These are phyloP conservation scores for Catalaphyllia jardinei DNA, from an alignment of 64 coral and sea anemone genomes.

Conservation along the genomic window DNA sequence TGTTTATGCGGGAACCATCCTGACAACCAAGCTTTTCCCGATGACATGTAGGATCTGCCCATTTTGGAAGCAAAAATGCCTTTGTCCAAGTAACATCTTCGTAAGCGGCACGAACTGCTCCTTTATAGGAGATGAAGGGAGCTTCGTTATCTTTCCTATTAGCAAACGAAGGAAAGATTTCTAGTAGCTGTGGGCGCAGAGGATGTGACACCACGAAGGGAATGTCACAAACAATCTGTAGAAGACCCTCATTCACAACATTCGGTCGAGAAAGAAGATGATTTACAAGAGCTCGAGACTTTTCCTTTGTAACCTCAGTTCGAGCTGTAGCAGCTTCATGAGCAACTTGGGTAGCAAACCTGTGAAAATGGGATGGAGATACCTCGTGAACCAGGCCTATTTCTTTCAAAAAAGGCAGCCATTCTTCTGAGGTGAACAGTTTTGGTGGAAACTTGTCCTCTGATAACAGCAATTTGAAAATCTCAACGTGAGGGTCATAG, in stretches of 20 bases:
- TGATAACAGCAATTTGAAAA: conserved; percentile 34
- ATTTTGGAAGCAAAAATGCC: conserved; percentile 2
- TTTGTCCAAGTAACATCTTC: conserved; percentile 41
- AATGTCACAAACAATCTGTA: not conserved
- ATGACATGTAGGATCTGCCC: conserved; percentile 8
- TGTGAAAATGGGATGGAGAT: not conserved
- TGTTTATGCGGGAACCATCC: not conserved
- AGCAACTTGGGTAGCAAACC: conserved; percentile 46
- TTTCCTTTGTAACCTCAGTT: conserved; percentile 8
- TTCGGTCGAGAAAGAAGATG: conserved; percentile 26
- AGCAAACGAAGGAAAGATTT: conserved; percentile 1
- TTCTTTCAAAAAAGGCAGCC: conserved; percentile 31
- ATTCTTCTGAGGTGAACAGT: conserved; percentile 15
- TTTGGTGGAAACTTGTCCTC: conserved; percentile 13
- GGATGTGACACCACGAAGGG: conserved; percentile 4
- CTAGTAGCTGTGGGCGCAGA: not conserved
- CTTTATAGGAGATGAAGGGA: conserved; percentile 31
- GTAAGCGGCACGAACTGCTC: conserved; percentile 3
- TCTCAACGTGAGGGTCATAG: conserved; percentile 31
- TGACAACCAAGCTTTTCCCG: not conserved
- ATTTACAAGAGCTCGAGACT: conserved; percentile 15
- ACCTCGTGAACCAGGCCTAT: conserved; percentile 44
- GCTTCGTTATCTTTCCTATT: not conserved
- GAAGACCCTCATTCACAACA: not conserved
- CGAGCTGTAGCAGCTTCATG: conserved; percentile 13